Evolutionary conservation across 2,113 vertebrate genomes (phyloP), one percentile per base, ranked within the genome.

Genomic region (Burhinus oedicnemus): DNA sequence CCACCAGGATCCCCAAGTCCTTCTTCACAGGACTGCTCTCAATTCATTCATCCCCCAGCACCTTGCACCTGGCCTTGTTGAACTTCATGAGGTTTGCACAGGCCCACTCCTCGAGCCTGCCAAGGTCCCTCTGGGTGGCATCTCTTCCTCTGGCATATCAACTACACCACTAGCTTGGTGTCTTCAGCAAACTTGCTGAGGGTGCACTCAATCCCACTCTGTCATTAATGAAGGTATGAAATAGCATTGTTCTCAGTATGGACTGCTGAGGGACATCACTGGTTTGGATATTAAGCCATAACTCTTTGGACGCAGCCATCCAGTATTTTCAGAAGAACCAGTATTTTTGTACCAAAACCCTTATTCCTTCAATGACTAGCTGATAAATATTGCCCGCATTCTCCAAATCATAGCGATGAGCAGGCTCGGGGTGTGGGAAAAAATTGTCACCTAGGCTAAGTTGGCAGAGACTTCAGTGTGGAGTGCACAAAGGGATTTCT

Each of bases 291-390:
- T 1, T 64, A 49, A 88, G 38, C 15, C 44, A 49, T 23, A 80
- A 26, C 20, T 49, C 30, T 51, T 21, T 30, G n/a, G 44, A 70
- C 3, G 3, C 0, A 1, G 11, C 7, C 26, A 65, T 7, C 7
- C 2, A 27, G 15, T 14, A 32, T 47, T 92, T 83, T 61, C 10
- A 38, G 49, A 87, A 51, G 7, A 14, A 68, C 12, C 27, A 51
- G 6, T 64, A 45, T 69, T 82, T 62, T 79, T 2, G 1, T 58
- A 38, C 17, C 47, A 34, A 44, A 52, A 0, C 0, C 14, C 5
- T 27, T n/a, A 44, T 57, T 87, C 86, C 49, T 94, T 81, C 36
- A 55, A 21, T 15, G 49, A 38, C 22, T 66, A 44, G 30, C 9
- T 94, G 34, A 22, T n/a, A 65, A 88, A 19, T 4, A 3, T n/a